A percentile compares a stretch with the other conserved stretches of the same genome.
Evolutionary conservation across 2,113 vertebrate species (phyloP).

Genomic region (Capreolus pygargus): DNA sequence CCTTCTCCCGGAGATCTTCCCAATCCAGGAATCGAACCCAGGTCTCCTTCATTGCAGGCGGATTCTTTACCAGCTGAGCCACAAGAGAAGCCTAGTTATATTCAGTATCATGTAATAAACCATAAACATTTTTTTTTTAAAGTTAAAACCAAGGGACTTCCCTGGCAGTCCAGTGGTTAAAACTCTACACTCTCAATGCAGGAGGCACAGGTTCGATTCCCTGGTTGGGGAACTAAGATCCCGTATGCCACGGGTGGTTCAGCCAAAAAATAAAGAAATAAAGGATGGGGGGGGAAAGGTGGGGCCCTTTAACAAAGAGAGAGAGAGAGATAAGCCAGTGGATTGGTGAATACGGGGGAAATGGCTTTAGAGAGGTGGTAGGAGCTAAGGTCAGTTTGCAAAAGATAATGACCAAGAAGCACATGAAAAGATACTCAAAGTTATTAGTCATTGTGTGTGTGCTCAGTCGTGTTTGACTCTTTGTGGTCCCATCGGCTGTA

Average conservation of each 20-base stretch:
- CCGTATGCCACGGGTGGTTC: neutral
- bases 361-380: neutral
- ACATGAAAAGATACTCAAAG: neutral
- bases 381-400: neutral
- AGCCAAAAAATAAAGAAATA: neutral
- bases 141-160: neutral
- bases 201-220: neutral
- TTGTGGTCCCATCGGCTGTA: neutral
- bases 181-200: neutral
- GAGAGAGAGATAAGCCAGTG: neutral
- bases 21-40: neutral
- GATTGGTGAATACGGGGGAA: neutral
- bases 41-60: neutral
- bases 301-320: neutral
- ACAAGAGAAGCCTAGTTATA: neutral
- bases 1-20: neutral
- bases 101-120: neutral
- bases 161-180: neutral
- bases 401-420: neutral
- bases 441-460: neutral
- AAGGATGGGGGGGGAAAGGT: accelerated
- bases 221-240: neutral
- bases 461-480: neutral
- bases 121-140: neutral
- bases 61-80: neutral